These are phyloP conservation scores for Melanostoma mellinum DNA, from an alignment of 2,888 invertebrate genomes.

Conservation along the genomic window DNA sequence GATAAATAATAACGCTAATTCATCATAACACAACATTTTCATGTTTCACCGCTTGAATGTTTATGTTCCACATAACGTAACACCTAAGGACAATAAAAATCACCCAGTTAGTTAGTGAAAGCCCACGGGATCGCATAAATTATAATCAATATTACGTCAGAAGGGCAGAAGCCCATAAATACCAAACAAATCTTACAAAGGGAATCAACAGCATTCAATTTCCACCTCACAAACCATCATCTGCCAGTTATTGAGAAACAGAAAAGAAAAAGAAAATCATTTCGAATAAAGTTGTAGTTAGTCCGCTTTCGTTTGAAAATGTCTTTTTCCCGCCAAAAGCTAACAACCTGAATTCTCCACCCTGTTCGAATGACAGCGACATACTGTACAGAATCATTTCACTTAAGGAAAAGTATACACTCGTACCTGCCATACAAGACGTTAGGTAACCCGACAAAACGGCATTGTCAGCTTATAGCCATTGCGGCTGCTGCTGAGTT, in stretches of 20 bases:
- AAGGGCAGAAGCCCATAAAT: conserved; percentile 14
- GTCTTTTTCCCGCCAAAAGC: conserved; percentile 39
- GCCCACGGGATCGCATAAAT: conserved; percentile 28
- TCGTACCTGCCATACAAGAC: conserved; percentile 12
- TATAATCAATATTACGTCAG: conserved; percentile 45
- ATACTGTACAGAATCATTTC: conserved; percentile 31
- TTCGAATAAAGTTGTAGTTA: conserved; percentile 10
- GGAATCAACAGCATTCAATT: conserved; percentile 24
- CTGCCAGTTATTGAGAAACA: conserved; percentile 51
- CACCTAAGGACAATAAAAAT: conserved; percentile 43
- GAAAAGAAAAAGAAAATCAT: conserved; percentile 33
- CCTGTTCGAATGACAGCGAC: conserved; percentile 16
- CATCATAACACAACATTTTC: conserved; percentile 32
- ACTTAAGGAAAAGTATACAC: conserved; percentile 33
- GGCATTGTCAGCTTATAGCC: conserved; percentile 43
- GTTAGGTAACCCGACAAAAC: conserved; percentile 51
- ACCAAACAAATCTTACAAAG: conserved; percentile 31
- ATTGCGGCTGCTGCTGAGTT: conserved; percentile 17
- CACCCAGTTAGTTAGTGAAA: conserved; percentile 41
- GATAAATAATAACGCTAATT: conserved; percentile 38
- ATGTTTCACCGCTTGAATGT: conserved; percentile 39
- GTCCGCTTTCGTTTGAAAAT: conserved; percentile 22
- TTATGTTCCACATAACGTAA: conserved; percentile 35
- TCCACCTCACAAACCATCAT: conserved; percentile 45
- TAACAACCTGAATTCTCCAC: conserved; percentile 20